Base-by-base conservation (phyloP, 2,113 vertebrate genomes). In the Syrrhaptes paradoxus region DNA sequence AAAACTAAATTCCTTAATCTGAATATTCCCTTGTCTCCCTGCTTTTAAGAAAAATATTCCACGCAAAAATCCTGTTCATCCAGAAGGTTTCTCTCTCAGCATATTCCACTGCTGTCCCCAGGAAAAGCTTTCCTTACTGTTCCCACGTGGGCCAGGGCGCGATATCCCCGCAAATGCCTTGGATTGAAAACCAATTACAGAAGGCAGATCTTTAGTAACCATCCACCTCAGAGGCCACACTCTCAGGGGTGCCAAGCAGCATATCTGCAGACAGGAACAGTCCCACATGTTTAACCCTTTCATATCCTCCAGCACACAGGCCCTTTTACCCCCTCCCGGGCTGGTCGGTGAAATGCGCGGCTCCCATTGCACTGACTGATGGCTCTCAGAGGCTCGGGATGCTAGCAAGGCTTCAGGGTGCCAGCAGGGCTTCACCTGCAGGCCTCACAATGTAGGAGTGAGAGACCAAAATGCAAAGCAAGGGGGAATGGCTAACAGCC, bases 111-210 rank as follows among this genome's bases (percentile, higher is more conserved):
- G 52, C 49, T 89, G 21, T 25, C 45, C 79, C 45, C 54, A 61
- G 61, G 31, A 46, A 79, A 82, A 90, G 14, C 34, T 78, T 78
- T 89, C 38, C 51, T 77, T 67, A 8, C 36, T 48, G 34, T 63
- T 94, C 43, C 34, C 46, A 17, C 1, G 0, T 57, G 41, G 43
- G 18, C 36, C 48, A 32, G 43, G 17, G 32, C 80, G 19, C 72
- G 66, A 59, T 78, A 71, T 78, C 38, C 46, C 9, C 1, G 4
- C 38, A 84, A 77, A 81, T 52, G 29, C 34, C 51, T 78, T 76
- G 83, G 63, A 83, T 48, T 92, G n/a, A 80, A 97, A 93, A 89
- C 9, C 26, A 61, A 3, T 74, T 71, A 31, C 31, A 57, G 78
- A 77, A 93, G 89, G 9, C 22, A 58, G 46, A 55, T 66, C 13